Base-by-base conservation (phyloP, 2,113 vertebrate species). In the Oryzias celebensis region DNA sequence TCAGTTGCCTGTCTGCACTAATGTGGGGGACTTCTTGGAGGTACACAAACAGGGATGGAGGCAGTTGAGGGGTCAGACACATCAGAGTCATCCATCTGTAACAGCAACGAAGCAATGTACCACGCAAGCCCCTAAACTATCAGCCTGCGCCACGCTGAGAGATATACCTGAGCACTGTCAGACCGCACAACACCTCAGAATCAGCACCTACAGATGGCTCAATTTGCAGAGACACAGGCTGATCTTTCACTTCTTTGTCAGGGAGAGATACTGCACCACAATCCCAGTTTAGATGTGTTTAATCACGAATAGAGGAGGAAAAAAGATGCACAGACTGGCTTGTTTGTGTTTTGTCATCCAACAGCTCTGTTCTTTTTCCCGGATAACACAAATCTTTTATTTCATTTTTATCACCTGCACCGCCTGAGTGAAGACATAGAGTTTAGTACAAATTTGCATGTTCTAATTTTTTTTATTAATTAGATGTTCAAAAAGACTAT, bases 131-230 rank as follows among this genome's bases (percentile, higher is more conserved):
- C 74, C 65, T 56, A 68, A 65, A 49, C 71, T 82, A 81, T 87
- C 84, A 83, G 60, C 58, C 44, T 20, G 26, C 51, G 4, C 69
- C 85, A 85, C 52, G 82, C 78, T 74, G 87, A 73, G 77, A 73
- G 81, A 84, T 89, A 88, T 87, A 90, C 83, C 79, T 84, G 81
- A 80, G 73, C 58, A 73, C 73, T 75, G 76, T 78, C 84, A 78
- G 42, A 73, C 59, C 62, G 4, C 60, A 62, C 67, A 61, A 74
- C 71, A 74, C 75, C 65, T 52, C 67, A 20, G 48, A 65, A 69
- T 47, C 72, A 28, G 45, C 74, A 69, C 81, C 72, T 81, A 61
- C 69, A 81, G 73, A 88, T 82, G 70, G 69, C 75, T 87, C 75
- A 83, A 82, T 83, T 60, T 70, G 49, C 72, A 77, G 36, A 84